Evolutionary conservation across 2,888 invertebrate species (phyloP).

Genomic region (Calameuta pallipes): DNA sequence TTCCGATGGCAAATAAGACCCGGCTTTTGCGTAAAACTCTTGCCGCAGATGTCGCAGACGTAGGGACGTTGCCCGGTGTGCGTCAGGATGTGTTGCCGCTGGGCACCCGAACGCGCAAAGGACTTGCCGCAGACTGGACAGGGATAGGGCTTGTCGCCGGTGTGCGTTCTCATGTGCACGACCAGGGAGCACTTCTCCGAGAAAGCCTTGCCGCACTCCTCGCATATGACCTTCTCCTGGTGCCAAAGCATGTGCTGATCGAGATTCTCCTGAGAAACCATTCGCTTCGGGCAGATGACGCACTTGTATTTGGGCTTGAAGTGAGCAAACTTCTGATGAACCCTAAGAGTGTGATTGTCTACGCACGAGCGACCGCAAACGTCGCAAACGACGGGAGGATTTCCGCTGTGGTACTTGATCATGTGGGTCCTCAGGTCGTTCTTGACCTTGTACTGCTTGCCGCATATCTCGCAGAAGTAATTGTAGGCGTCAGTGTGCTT

Average conservation of each 20-base stretch:
- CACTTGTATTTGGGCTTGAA: conserved; percentile 24
- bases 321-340: conserved; percentile 18
- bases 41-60: conserved; percentile 16
- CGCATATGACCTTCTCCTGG: conserved; percentile 19
- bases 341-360: conserved; percentile 15
- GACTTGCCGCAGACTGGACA: conserved; percentile 17
- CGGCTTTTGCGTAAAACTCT: conserved; percentile 19
- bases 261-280: conserved; percentile 13
- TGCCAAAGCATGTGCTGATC: conserved; percentile 19
- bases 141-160: conserved; percentile 18
- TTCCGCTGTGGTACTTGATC: conserved; percentile 18
- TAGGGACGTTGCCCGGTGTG: conserved; percentile 21
- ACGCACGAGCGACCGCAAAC: conserved; percentile 21
- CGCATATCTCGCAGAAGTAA: conserved; percentile 16
- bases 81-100: conserved; percentile 18
- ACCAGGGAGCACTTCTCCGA: conserved; percentile 18
- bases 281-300: conserved; percentile 13
- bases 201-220: conserved; percentile 19
- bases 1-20: conserved; percentile 20
- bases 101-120: conserved; percentile 16
- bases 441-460: conserved; percentile 18
- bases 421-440: conserved; percentile 18
- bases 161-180: conserved; percentile 22
- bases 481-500: conserved; percentile 8
- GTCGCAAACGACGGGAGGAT: conserved; percentile 22